Base-by-base conservation (phyloP, 2,797 vertebrate genomes). In the Sebastiscus albofasciatus region DNA sequence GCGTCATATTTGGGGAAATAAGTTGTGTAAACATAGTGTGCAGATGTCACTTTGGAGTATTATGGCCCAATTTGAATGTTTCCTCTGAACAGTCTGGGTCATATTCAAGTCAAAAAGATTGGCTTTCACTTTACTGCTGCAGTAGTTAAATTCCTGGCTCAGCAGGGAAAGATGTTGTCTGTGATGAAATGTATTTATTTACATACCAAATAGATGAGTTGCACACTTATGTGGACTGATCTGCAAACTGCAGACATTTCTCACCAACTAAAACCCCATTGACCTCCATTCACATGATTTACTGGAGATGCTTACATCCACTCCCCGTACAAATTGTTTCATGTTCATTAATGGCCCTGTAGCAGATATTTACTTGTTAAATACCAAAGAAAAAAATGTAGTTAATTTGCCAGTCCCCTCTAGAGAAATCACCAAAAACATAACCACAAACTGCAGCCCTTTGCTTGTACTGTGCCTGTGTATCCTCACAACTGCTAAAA, bases 331-430 rank as follows among this genome's bases (percentile, higher is more conserved):
- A 76, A 71, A 67, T 34, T 29, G 46, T 49, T 72, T 67, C 14
- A 31, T 24, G 75, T 79, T 62, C n/a, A 69, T 75, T 67, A 67
- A 72, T 68, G 29, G 61, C 52, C 24, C 61, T 16, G 26, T n/a
- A 29, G 55, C 55, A 39, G 39, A 71, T 81, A 77, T 39, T 67
- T 39, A 56, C 67, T 80, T 62, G 67, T 86, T 74, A 82, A 66
- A 84, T 67, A 29, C 26, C 39, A 68, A 55, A 39, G 72, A 65
- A 67, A 75, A 49, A 61, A 42, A 42, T 9, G 2, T 0, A 16
- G 39, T 12, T 77, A 1, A 46, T 65, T 66, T 68, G 26, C 54
- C 46, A 18, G 26, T 31, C 20, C 16, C 46, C 62, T 39, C 34
- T 26, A 49, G 80, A 83, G 69, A 79, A 77, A 76, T 72, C n/a